Evolutionary conservation across 30 jellyfish, hydroid and myxozoan species (phyloP), one percentile per base, ranked within the genome.

Genomic region (Aurelia sp.): DNA sequence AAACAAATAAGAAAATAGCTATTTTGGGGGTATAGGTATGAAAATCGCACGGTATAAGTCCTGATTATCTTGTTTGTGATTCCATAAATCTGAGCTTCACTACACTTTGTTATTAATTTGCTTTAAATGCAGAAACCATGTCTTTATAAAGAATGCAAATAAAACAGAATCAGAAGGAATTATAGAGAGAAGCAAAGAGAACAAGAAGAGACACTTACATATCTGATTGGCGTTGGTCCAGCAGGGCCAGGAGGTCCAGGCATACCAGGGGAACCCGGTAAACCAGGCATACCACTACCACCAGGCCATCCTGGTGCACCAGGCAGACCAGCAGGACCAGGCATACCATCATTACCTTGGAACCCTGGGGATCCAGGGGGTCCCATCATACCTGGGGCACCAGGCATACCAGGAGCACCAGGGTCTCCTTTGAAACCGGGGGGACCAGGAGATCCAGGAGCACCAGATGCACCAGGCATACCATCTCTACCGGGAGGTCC

Each of bases 401-500:
- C 99, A 40, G 92, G 93, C 67, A 72, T 35, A 31, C 99, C 99
- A 53, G 97, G 84, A n/a, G 82, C n/a, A 60, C 99, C 99, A 13
- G 97, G 97, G 73, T 91, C 97, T 74, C 99, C 99, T 84, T 82
- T 85, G 89, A 82, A 91, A 33, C 99, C 99, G 41, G 98, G 98
- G 21, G 96, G 97, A 57, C 99, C 99, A 11, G 99, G 97, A 30
- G 97, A 90, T 41, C 99, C 99, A 17, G 99, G 99, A 33, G 87
- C 81, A n/a, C 99, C 99, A 4, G 99, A 72, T 48, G 94, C 84
- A 33, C 99, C 99, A 13, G 99, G 99, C 81, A 78, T 76, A 76
- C 99, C 99, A 91, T 96, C 99, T 86, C 97, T 85, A 86, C 99
- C 99, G 44, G 99, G 99, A 30, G 99, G 99, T 61, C 99, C 99